Evolutionary conservation across 2,797 vertebrate genomes (phyloP).

Genomic region (Cuniculus paca): DNA sequence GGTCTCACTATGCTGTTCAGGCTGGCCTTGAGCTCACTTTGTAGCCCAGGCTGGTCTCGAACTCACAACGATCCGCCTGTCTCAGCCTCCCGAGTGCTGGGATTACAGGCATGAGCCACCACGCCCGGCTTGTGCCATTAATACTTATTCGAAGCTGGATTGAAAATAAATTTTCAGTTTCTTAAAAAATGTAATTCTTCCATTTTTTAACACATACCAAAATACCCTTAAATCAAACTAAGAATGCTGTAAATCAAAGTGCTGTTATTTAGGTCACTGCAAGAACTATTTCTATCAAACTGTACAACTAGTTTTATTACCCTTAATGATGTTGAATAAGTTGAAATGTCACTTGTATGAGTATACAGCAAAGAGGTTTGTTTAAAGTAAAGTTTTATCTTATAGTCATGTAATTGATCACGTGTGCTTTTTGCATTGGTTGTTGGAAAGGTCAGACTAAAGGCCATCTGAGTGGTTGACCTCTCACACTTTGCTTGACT

Average conservation of each 20-base stretch:
- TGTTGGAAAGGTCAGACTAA: neutral
- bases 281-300: neutral
- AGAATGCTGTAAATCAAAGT: neutral
- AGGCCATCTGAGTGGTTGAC: neutral
- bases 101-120: no score
- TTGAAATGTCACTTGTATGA: neutral
- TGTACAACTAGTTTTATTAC: neutral
- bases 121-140: neutral
- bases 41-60: no score
- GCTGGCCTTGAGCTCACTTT: no score
- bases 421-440: neutral
- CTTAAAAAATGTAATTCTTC: neutral
- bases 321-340: neutral
- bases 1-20: no score
- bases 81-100: no score
- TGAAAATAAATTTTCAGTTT: slow-evolving; percentile 51
- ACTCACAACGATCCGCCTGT: no score
- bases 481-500: rapidly evolving
- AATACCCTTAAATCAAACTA: neutral
- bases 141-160: neutral
- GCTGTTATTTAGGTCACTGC: neutral
- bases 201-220: neutral
- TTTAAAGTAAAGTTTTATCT: slow-evolving; percentile 1
- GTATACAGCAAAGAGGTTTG: neutral
- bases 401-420: no score